Base-by-base conservation (phyloP, 2,888 invertebrate species). In the Pharmacophagus antenor region DNA sequence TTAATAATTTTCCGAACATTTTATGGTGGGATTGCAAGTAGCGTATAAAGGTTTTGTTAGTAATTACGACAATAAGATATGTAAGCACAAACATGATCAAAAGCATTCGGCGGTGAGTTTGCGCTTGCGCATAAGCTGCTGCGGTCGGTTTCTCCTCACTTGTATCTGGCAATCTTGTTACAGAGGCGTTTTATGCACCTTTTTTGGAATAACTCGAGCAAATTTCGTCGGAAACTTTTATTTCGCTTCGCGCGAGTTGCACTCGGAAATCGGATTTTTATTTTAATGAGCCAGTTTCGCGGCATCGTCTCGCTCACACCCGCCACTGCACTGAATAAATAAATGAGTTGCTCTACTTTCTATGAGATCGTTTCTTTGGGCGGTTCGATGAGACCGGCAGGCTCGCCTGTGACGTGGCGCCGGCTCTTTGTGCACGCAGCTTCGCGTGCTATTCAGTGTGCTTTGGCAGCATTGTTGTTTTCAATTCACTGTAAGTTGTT, bases 121-220 rank as follows among this genome's bases (percentile, higher is more conserved):
- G 69, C 70, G 68, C 66, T 64, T 66, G 67, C 67, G 65, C 73
- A 73, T 78, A 73, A 77, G 78, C 77, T 79, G 80, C 81, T 76
- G 82, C 84, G 85, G 85, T 81, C 84, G 84, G 88, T 88, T 88
- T 88, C 88, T 84, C 87, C 75, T 80, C 79, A 76, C 81, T 81
- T 79, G 81, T 85, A 82, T 85, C 85, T 78, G 75, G 74, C 73
- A 76, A 85, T 86, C 86, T 80, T 74, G 79, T 72, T 69, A 77
- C 72, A 74, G 80, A 84, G 85, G 87, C 86, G 85, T 84, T 85
- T 75, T 82, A 79, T 77, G 74, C 76, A 73, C 88, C 88, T 87
- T 88, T 88, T 89, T 88, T 88, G 88, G 88, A 82, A 81, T 88
- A 89, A 88, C 85, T 88, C 88, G 88, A 88, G 89, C 89, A 89